Conservation (phyloP, 2,797 vertebrate genomes). For the Chromobotia macracanthus region DNA sequence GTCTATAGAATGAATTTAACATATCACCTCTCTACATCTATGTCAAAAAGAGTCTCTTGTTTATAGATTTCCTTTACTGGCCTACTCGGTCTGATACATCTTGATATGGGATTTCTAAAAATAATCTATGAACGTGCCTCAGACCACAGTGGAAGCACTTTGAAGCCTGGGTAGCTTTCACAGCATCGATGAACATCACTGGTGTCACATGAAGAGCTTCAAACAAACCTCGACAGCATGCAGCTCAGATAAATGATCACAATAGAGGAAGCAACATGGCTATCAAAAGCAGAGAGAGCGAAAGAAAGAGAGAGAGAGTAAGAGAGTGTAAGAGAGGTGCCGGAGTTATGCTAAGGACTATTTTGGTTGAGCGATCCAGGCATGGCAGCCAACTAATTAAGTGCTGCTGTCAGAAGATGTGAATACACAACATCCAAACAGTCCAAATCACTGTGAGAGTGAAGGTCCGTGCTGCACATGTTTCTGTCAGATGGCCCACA, state of each 20-base stretch:
- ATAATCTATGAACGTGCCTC: conserved; percentile 57
- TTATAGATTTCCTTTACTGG: conserved; percentile 35
- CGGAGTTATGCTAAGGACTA: conserved; percentile 19
- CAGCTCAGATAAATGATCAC: conserved; percentile 50
- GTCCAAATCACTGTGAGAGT: neutral
- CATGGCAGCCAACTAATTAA: neutral
- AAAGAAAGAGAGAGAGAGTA: conserved; percentile 16
- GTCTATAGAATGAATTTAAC: neutral
- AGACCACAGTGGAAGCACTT: conserved; percentile 49
- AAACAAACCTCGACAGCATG: conserved; percentile 52
- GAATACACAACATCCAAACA: conserved; percentile 24
- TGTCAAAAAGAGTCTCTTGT: conserved; percentile 14
- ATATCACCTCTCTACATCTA: neutral
- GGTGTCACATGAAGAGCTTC: conserved; percentile 55
- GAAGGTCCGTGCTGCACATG: conserved; percentile 11
- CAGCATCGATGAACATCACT: conserved; percentile 43
- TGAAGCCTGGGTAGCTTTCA: conserved; percentile 50
- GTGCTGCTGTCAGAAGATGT: conserved; percentile 6
- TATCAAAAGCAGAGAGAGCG: conserved; percentile 36
- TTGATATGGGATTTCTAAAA: conserved; percentile 55
- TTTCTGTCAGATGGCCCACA: neutral
- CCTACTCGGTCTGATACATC: conserved; percentile 54
- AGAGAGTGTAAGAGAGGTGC: conserved; percentile 11
- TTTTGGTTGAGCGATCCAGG: conserved; percentile 12
- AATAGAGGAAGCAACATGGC: conserved; percentile 51